Base-by-base conservation (phyloP, 2,113 vertebrate species). In the Chionomys nivalis region DNA sequence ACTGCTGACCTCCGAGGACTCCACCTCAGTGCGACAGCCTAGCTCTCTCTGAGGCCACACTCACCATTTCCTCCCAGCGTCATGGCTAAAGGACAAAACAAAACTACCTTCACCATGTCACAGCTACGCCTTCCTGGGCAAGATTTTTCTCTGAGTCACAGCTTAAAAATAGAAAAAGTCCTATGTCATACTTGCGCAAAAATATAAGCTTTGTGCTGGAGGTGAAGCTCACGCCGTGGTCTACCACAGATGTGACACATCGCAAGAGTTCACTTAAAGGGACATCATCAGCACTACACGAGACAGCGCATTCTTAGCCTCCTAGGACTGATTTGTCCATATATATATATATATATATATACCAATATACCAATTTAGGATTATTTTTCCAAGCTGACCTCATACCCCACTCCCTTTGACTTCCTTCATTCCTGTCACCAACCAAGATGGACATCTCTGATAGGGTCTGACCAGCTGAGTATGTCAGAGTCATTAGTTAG, bases 1-100 rank as follows among this genome's bases (percentile, higher is more conserved):
- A 19, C 3, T 0, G 14, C 3, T 24, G 21, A 13, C 23, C 17
- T 14, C 63, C 5, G 23, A 81, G 13, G 66, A 42, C 2, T 0
- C 9, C 33, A 7, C 63, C 42, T 31, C 21, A 5, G 2, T 39
- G 68, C 23, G 8, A 61, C 13, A 77, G 52, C 68, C 16, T 0
- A 21, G 65, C 0, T 36, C 10, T 1, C 36, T 42, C 10, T 3
- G 42, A 39, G 47, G n/a, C 36, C 23, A 82, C 33, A 72, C 39
- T 87, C 26, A 0, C 83, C 36, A 13, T n/a, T 58, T n/a, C 66
- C 47, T n/a, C 42, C 1, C 36, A n/a, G 68, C 19, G 44, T 28
- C 68, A 28, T 31, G 81, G 42, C 65, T 65, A 21, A 44, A 87
- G 87, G 44, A 36, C 8, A 11, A 36, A 47, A 28, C 28, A 75